These are phyloP conservation scores for Lacerta viridis DNA, from an alignment of 2,797 vertebrate genomes.

Conservation along the genomic window DNA sequence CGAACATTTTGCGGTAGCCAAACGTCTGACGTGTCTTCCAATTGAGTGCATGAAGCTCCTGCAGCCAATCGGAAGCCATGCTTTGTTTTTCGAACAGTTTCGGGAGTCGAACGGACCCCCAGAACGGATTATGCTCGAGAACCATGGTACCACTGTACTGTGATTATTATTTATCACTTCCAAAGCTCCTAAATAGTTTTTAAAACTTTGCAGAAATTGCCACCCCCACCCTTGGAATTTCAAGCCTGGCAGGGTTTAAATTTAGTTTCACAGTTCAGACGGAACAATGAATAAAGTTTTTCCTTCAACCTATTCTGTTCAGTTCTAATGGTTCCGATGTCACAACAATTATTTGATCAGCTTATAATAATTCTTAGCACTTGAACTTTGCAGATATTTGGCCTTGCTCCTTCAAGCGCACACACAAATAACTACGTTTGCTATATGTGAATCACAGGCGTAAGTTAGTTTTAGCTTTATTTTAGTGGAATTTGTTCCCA, in stretches of 20 bases:
- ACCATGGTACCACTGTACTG: background rate
- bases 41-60: background rate
- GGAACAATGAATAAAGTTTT: background rate
- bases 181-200: background rate
- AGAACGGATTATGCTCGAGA: too few species aligned
- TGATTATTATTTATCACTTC: background rate
- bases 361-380: background rate
- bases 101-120: too few species aligned
- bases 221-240: background rate
- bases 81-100: too few species aligned
- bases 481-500: background rate
- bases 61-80: too few species aligned
- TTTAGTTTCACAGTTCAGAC: background rate
- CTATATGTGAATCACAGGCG: background rate
- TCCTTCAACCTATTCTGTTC: background rate
- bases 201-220: too few species aligned
- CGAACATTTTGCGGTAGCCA: too few species aligned
- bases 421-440: background rate
- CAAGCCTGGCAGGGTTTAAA: background rate
- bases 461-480: background rate
- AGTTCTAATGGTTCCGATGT: background rate
- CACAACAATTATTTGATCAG: background rate
- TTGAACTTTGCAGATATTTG: background rate
- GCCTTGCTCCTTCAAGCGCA: background rate
- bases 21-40: fast-evolving